phyloP scores from a whole-genome alignment of 2,888 invertebrate species.

The Tetranychus piercei region DNA sequence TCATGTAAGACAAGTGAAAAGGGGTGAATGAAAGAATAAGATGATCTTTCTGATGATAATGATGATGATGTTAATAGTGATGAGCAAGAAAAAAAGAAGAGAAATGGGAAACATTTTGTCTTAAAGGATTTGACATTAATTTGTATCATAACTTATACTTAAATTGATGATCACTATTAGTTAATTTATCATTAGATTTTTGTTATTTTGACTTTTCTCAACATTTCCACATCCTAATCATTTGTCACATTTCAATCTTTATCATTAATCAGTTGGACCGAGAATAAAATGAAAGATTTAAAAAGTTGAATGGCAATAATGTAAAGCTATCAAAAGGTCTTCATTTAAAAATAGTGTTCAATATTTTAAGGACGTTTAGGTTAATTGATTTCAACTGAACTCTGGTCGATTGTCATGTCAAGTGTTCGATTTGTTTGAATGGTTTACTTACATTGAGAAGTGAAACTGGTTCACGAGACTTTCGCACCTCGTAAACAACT shows the following conservation, averaged over 20 bases:
- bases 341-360: too few species aligned
- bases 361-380: too few species aligned
- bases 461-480: conserved; percentile 12
- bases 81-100: neutral
- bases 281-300: too few species aligned
- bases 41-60: neutral
- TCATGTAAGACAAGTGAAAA: neutral
- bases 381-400: neutral
- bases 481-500: conserved; percentile 18
- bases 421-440: neutral
- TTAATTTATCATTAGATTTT: neutral
- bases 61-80: neutral
- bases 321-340: too few species aligned
- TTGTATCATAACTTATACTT: neutral
- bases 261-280: too few species aligned
- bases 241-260: too few species aligned
- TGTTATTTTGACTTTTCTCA: neutral
- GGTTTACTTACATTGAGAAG: conserved; percentile 16
- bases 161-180: neutral
- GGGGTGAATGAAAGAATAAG: neutral
- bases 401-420: neutral
- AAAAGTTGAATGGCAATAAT: too few species aligned
- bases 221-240: too few species aligned
- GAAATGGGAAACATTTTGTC: neutral
- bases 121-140: too few species aligned